Conservation (phyloP, 2,113 vertebrate genomes). For the Notothenia rossii region DNA sequence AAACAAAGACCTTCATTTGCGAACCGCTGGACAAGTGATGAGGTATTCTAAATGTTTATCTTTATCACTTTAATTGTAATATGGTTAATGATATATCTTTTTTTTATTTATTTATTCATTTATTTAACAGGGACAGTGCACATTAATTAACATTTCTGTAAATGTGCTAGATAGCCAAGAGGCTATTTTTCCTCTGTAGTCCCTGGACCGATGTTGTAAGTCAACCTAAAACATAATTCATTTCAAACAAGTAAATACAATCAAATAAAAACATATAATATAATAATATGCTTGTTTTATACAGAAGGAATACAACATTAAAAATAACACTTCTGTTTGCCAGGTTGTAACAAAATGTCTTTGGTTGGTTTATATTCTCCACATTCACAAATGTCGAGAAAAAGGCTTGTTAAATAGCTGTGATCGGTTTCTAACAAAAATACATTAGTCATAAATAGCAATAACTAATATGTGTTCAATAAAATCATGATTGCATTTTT, state of each 20-base stretch:
- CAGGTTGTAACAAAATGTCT: background rate
- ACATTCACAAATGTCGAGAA: background rate
- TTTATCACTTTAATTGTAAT: background rate
- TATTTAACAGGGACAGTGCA: too few relatives aligned
- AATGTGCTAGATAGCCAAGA: too few relatives aligned
- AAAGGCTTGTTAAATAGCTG: background rate
- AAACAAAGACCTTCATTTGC: conserved; percentile 92
- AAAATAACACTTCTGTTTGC: background rate
- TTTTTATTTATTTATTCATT: background rate
- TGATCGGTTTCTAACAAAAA: background rate
- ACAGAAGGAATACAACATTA: background rate
- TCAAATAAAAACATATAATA: too few relatives aligned
- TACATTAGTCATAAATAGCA: background rate
- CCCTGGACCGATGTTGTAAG: too few relatives aligned
- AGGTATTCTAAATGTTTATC: conserved; percentile 80
- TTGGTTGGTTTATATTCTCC: background rate
- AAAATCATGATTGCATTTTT: background rate
- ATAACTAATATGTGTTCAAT: background rate
- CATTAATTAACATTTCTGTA: too few relatives aligned
- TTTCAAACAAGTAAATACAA: too few relatives aligned
- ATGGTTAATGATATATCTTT: too few relatives aligned
- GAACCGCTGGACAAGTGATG: conserved; percentile 95
- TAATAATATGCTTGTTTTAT: background rate
- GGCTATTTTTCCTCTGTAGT: too few relatives aligned
- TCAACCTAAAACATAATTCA: too few relatives aligned